Evolutionary conservation across 2,113 vertebrate species (phyloP), one percentile per base, ranked within the genome.

Genomic region (Acinonyx jubatus): DNA sequence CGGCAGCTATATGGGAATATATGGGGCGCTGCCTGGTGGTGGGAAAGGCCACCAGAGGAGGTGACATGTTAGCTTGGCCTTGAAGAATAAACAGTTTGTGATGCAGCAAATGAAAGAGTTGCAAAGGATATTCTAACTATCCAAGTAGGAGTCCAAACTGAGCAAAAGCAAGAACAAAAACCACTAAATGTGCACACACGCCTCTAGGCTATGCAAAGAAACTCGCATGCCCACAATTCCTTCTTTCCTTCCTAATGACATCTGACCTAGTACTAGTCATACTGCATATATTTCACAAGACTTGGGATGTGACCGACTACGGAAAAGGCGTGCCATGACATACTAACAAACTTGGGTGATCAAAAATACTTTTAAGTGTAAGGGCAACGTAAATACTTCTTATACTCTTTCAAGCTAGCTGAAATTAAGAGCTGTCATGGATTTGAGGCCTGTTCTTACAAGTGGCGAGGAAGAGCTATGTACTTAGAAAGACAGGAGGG

Each of bases 1-100:
- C 7, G 1, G 16, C 0, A 3, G 31, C 38, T 48, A 9, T 5
- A 41, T 0, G 0, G n/a, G 19, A 45, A 14, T 52, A 11, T 5
- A 38, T 0, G 50, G 3, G 18, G 15, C 65, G 15, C 25, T 25
- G 21, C 18, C 23, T 45, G 45, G 19, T 10, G 18, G 8, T 36
- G 50, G 4, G 15, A 18, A 89, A 89, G 31, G 33, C 11, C 25
- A 16, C 8, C 66, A 85, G 7, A 84, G 9, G 15, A 55, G 52
- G n/a, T 21, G 41, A 48, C 7, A 3, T 29, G 33, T 65, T 61
- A 89, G 29, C 27, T 36, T n/a, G 12, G 5, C 38, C 61, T 82
- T 85, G 45, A 94, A 95, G 27, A 96, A 84, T 61, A 63, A 68
- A 41, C 3, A 71, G 25, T 89, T 65, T 78, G 66, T 63, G 92